These are phyloP conservation scores for Hymenochirus boettgeri DNA, from an alignment of 2,113 vertebrate species.

Conservation along the genomic window DNA sequence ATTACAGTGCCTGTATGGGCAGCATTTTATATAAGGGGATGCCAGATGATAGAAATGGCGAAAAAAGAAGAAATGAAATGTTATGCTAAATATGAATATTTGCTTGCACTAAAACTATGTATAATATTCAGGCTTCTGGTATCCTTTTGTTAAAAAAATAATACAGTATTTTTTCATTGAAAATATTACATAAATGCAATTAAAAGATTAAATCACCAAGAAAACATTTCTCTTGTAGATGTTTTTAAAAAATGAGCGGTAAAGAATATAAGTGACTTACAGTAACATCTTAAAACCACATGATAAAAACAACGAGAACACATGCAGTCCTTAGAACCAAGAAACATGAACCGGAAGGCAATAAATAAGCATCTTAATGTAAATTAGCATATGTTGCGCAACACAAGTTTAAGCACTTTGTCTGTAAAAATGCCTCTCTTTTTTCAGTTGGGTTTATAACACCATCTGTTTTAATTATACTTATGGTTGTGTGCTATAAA, in stretches of 20 bases:
- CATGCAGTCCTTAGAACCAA: slow-evolving; percentile 42
- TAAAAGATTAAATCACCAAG: too few relatives aligned
- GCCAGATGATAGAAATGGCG: too few relatives aligned
- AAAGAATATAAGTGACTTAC: slow-evolving; percentile 5
- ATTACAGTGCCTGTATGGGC: too few relatives aligned
- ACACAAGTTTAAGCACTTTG: slow-evolving; percentile 65
- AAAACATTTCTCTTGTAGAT: too few relatives aligned
- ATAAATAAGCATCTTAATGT: slow-evolving; percentile 53
- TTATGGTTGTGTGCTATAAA: slow-evolving; percentile 56
- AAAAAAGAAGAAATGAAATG: too few relatives aligned
- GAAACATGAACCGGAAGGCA: slow-evolving; percentile 49
- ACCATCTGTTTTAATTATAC: slow-evolving; percentile 71
- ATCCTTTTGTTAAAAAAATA: too few relatives aligned
- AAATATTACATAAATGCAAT: too few relatives aligned
- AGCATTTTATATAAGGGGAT: too few relatives aligned
- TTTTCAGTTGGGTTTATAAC: slow-evolving; percentile 50
- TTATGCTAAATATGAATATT: too few relatives aligned
- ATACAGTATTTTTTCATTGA: too few relatives aligned
- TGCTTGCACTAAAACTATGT: too few relatives aligned
- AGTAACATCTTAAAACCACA: background rate
- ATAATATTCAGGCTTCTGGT: too few relatives aligned
- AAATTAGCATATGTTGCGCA: slow-evolving; percentile 62
- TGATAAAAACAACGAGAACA: slow-evolving; percentile 13
- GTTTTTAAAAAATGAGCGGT: background rate
- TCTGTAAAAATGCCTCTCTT: slow-evolving; percentile 55